Evolutionary conservation across 2,113 vertebrate species (phyloP).

Genomic region (Fulica atra): DNA sequence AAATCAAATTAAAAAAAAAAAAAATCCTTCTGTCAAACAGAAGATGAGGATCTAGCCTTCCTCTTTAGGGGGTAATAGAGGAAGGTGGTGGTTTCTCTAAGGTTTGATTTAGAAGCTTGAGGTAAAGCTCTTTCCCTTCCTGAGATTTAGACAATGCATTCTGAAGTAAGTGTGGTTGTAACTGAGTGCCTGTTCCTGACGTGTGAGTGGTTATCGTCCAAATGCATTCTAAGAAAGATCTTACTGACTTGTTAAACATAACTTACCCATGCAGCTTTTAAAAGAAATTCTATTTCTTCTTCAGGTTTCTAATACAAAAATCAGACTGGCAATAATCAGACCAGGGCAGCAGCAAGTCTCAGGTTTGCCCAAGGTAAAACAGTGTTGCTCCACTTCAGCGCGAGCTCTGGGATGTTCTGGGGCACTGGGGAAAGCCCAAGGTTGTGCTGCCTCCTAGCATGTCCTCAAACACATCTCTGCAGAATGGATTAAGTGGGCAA

Average conservation of each 20-base stretch:
- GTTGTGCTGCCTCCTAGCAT: not conserved
- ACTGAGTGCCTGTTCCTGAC: not conserved
- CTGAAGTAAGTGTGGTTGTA: not conserved
- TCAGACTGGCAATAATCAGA: not conserved
- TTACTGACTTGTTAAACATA: not conserved
- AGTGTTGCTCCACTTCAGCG: rapidly evolving
- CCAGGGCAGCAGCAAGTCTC: not conserved
- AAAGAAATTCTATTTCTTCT: not conserved
- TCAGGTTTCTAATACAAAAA: not conserved
- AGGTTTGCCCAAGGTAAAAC: not conserved
- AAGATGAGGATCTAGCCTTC: not conserved
- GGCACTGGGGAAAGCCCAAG: no score
- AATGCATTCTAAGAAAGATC: not conserved
- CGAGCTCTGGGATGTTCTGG: not conserved
- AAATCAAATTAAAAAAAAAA: not conserved
- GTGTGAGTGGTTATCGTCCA: rapidly evolving
- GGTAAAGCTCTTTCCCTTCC: not conserved
- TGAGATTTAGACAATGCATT: not conserved
- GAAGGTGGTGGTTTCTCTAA: not conserved
- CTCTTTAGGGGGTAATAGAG: not conserved
- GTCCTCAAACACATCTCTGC: not conserved
- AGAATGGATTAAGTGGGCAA: not conserved
- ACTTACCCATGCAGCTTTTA: not conserved
- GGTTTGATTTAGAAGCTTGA: not conserved
- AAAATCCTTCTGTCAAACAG: not conserved